A percentile compares a stretch with the other conserved stretches of the same genome.
Conservation (phyloP, 2,888 invertebrate species). For the Oxyscelio sp. region DNA sequence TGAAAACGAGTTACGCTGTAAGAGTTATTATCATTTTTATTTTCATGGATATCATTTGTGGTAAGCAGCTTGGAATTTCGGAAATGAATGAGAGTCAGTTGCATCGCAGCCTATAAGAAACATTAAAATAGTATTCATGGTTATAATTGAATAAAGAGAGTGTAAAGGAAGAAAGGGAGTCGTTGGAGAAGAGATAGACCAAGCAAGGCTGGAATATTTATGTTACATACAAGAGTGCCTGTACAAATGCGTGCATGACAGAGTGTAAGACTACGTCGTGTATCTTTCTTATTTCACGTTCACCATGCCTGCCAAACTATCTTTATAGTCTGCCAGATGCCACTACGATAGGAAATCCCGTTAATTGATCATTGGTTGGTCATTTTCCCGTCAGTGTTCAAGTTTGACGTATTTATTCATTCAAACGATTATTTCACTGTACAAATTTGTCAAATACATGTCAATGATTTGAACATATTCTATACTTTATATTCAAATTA, state of each 20-base stretch:
- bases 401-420: neutral
- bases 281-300: conserved; percentile 80
- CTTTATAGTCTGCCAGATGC: conserved; percentile 86
- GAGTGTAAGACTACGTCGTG: conserved; percentile 75
- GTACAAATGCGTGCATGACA: conserved; percentile 80
- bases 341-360: conserved; percentile 77
- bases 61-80: neutral
- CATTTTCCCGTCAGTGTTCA: conserved; percentile 50
- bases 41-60: too few relatives aligned
- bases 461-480: too few relatives aligned
- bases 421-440: neutral
- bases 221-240: conserved; percentile 74
- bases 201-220: conserved; percentile 79
- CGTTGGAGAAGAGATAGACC: conserved; percentile 48
- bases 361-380: conserved; percentile 40
- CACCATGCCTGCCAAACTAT: conserved; percentile 87
- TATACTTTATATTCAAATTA: too few relatives aligned
- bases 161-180: conserved; percentile 57
- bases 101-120: conserved; percentile 63
- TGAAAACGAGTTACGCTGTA: neutral
- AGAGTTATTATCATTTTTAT: neutral
- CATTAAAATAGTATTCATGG: conserved; percentile 61
- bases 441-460: neutral
- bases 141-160: conserved; percentile 60
- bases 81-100: conserved; percentile 53